These are phyloP conservation scores for Halisarca cf. caerulea DNA, from an alignment of 37 sponge, comb jelly and placozoan species.

Conservation along the genomic window DNA sequence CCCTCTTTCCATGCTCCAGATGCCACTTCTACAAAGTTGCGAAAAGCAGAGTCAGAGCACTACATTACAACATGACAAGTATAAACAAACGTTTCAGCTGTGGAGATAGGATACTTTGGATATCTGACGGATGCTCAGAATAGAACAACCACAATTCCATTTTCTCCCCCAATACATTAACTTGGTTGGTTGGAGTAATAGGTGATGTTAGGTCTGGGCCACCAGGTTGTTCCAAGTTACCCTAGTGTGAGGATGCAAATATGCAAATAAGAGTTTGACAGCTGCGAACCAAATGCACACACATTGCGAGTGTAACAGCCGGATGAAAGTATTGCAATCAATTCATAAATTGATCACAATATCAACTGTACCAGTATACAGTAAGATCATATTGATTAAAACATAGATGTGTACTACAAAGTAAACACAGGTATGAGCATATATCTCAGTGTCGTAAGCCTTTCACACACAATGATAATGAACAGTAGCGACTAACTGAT, in stretches of 20 bases:
- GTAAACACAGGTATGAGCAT: background rate
- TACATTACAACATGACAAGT: background rate
- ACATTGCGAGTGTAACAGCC: too few relatives aligned
- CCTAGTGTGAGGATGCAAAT: too few relatives aligned
- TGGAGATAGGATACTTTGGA: constrained; percentile 41
- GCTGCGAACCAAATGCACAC: too few relatives aligned
- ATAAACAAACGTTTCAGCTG: constrained; percentile 53
- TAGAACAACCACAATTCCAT: constrained; percentile 84
- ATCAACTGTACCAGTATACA: too few relatives aligned
- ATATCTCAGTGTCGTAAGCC: background rate
- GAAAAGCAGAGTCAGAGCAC: too few relatives aligned
- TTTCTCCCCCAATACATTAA: constrained; percentile 53
- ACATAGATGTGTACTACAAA: too few relatives aligned
- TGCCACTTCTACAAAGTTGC: constrained; percentile 42
- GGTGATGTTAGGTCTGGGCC: constrained; percentile 8
- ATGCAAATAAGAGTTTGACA: too few relatives aligned
- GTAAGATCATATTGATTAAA: too few relatives aligned
- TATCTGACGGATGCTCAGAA: constrained; percentile 56
- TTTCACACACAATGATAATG: background rate
- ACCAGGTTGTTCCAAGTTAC: too few relatives aligned
- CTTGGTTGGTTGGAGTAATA: background rate
- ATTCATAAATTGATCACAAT: too few relatives aligned
- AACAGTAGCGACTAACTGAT: background rate
- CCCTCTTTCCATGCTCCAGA: constrained; percentile 74
- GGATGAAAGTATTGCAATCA: too few relatives aligned